Base-by-base conservation (phyloP, 2,888 invertebrate species). In the Amorpha juglandis region DNA sequence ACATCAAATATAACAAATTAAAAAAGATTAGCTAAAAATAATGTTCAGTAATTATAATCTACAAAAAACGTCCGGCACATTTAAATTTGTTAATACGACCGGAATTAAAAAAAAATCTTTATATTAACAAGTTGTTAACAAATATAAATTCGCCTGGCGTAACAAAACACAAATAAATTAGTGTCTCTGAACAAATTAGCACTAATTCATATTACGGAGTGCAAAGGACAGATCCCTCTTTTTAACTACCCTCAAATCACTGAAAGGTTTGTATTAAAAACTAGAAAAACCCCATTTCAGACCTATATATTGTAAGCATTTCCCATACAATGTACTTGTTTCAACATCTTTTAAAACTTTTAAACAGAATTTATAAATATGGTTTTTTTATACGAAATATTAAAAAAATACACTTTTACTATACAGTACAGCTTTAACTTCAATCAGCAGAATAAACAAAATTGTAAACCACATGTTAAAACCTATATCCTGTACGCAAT, bases 1-100 rank as follows among this genome's bases (percentile, higher is more conserved):
- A 69, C 68, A 67, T 64, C 70, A 47, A 68, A 51, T 65, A 66
- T 68, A 69, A 65, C 63, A 71, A 67, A 64, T 69, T 27, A 67
- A 65, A 68, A 71, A 69, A 73, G 16, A 19, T 16, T 45, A 62
- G 21, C 42, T 55, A 42, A n/a, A n/a, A n/a, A 19, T 6, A 38
- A 42, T 42, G 19, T 42, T 58, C 33, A 63, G 21, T 27, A 47
- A 21, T 48, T 33, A 48, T 48, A 63, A 47, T 63, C 33, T 63
- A 63, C n/a, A 62, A 45, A 27, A 47, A n/a, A 38, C 11, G 19
- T 42, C 42, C 11, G 42, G 42, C 19, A 42, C 42, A 21, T 38
- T 11, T 35, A 14, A n/a, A 52, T 33, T 52, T 33, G 52, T n/a
- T 52, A 3, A 52, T n/a, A 58, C 27, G 27, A 27, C 1, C 27